Evolutionary conservation across 2,888 invertebrate species (phyloP), one percentile per base, ranked within the genome.

Genomic region (Lasius platythorax): DNA sequence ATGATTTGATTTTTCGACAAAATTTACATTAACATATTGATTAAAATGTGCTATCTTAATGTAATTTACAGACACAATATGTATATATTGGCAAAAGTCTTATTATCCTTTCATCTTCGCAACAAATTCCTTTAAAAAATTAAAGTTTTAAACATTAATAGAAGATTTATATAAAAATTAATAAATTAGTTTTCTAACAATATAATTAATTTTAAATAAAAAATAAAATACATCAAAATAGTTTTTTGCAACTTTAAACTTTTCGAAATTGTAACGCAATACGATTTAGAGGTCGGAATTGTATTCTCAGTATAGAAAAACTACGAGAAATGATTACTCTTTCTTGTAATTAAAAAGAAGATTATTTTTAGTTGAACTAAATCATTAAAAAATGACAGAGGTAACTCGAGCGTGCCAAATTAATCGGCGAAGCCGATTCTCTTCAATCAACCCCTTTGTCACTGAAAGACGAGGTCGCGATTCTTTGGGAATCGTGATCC

Each of bases 301-400:
- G 5, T 18, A 18, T 50, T 50, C 3, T 50, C 50, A 37, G 5
- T 37, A 37, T 37, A 37, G 5, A 5, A 37, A 37, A 37, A 5
- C 37, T 37, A 33, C 5, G 37, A 37, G 37, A 37, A 37, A 37
- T 37, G 5, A 37, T 37, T 4, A 37, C 5, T 37, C 37, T 37
- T 37, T 37, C 37, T 37, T 5, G 37, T 37, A 37, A 37, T 37
- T 37, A 37, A 30, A 63, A 63, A 3, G 18, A 8, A 11, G 3
- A 56, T 23, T 58, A n/a, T 18, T 53, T 8, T 8, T 53, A 8
- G 1, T 53, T 53, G n/a, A 53, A 46, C 18, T 46, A 46, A n/a
- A 58, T 74, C 43, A 15, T 61, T 30, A 63, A 37, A 50, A 33
- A 66, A 37, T 18, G 50, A 64, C 46, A 46, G 33, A 64, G 33